Base-by-base conservation (phyloP, 2,888 invertebrate species). In the Agonum fuliginosum region DNA sequence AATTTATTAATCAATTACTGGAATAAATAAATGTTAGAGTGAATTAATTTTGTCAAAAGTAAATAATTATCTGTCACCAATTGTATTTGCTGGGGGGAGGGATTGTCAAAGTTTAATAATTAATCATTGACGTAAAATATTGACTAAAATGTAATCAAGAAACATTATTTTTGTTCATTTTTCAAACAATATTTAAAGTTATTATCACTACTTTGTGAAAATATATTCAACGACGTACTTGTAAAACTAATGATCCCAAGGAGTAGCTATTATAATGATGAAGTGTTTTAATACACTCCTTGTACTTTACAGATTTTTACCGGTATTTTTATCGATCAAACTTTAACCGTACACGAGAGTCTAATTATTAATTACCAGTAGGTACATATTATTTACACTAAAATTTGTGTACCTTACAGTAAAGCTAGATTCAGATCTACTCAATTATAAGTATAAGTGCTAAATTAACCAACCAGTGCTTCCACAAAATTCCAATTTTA, bases 41-140 rank as follows among this genome's bases (percentile, higher is more conserved):
- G 22, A 24, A 54, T 54, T 22, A 54, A 54, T 54, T 20, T n/a
- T 54, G 54, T 24, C 54, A 54, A 54, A 54, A 24, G 12, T 54
- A 54, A 54, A 54, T 24, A 54, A 54, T 54, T 54, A 22, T 6
- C 20, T 22, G 22, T 27, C 54, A 54, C 54, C 54, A 54, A 54
- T 54, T 54, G 24, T 54, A 54, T 54, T 54, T 54, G 54, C 54
- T 5, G 24, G 54, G 12, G 22, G 22, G 24, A 54, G 22, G 22
- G 19, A n/a, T 54, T 54, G 54, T 54, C 54, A 54, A 54, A 54
- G 24, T 54, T 54, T 24, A 12, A 5, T 12, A 24, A 54, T 54
- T 54, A 24, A 54, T 54, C 54, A 54, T 24, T n/a, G 17, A 48
- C 22, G 54, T 54, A 54, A 54, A 54, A 22, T 54, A 54, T 54